These are phyloP conservation scores for Orientallactaga bullata DNA, from an alignment of 2,113 vertebrate species.

Conservation along the genomic window DNA sequence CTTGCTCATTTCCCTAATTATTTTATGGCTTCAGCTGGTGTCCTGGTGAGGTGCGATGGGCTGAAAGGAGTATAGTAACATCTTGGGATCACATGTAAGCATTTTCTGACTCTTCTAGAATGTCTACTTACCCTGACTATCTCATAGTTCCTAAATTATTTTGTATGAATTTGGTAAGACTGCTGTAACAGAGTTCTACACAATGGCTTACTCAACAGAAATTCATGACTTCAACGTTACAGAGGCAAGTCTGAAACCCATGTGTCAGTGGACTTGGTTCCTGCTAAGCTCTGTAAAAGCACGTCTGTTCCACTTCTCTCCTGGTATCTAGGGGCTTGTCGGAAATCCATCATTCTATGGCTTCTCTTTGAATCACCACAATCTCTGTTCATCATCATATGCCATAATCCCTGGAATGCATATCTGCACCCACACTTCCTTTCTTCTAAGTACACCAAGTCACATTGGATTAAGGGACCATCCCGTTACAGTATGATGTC, in stretches of 20 bases:
- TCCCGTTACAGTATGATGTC: background rate
- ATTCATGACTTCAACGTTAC: background rate
- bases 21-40: too few species aligned
- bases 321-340: background rate
- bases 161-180: background rate
- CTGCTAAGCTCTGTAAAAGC: too few species aligned
- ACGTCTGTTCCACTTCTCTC: background rate
- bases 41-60: too few species aligned
- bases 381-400: background rate
- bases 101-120: background rate
- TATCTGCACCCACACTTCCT: background rate
- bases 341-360: background rate
- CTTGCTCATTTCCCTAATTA: too few species aligned
- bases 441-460: background rate
- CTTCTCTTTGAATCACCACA: too few species aligned
- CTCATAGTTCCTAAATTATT: background rate
- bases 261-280: background rate
- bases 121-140: background rate
- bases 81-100: fast-evolving
- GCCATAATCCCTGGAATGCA: too few species aligned
- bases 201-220: background rate
- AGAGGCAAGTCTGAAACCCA: background rate
- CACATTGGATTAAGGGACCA: background rate
- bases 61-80: background rate
- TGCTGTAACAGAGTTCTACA: background rate